Conservation (phyloP, 92 coral and sea anemone genomes). For the Phenganax marumi region DNA sequence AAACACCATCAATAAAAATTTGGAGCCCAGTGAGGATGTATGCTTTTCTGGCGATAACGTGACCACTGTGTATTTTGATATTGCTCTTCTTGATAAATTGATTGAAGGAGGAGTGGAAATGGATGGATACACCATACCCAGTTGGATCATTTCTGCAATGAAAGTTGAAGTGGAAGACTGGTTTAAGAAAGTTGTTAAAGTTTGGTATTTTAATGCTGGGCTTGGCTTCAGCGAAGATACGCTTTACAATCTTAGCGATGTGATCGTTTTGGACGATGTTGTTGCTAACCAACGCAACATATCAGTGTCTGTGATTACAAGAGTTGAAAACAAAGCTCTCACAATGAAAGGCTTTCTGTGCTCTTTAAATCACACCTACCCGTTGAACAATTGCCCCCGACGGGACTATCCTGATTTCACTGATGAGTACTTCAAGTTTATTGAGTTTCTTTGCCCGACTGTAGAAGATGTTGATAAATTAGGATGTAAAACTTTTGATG, state of each 20-base stretch:
- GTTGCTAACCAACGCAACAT: neutral
- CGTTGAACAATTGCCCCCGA: neutral
- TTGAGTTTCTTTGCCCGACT: slow-evolving; percentile 19
- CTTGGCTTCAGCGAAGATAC: neutral
- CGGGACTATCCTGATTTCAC: slow-evolving; percentile 1
- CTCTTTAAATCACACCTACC: neutral
- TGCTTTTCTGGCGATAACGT: slow-evolving; percentile 24
- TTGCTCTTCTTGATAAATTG: neutral
- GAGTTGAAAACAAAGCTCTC: slow-evolving; percentile 20
- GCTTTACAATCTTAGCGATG: slow-evolving; percentile 26
- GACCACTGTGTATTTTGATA: slow-evolving; percentile 10
- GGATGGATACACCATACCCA: neutral
- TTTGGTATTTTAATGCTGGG: neutral
- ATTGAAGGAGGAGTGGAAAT: neutral
- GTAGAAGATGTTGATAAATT: neutral
- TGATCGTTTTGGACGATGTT: neutral
- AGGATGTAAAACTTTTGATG: neutral
- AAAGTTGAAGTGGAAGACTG: slow-evolving; percentile 32
- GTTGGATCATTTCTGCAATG: neutral
- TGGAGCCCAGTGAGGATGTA: slow-evolving; percentile 7
- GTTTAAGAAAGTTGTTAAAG: slow-evolving; percentile 7
- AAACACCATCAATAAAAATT: too few relatives aligned
- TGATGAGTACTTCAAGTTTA: neutral
- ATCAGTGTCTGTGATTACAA: slow-evolving; percentile 25
- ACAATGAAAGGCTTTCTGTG: slow-evolving; percentile 18